Conservation (phyloP, 2,797 vertebrate species). For the Buceros bicornis region DNA sequence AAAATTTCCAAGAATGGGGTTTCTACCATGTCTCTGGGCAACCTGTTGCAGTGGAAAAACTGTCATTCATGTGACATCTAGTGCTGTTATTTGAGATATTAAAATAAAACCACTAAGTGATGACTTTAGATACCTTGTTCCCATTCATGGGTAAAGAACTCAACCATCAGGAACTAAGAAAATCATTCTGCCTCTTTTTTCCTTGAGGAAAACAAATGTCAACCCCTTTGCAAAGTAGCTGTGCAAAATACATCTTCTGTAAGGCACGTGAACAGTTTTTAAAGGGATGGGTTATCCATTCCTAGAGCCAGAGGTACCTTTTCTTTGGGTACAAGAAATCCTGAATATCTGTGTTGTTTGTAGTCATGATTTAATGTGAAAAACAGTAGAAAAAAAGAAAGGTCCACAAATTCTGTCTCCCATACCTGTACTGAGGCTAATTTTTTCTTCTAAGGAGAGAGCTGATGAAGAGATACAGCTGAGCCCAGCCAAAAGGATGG, state of each 20-base stretch:
- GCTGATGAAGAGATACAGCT: neutral
- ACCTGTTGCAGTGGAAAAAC: neutral
- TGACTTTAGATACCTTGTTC: neutral
- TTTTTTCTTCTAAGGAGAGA: neutral
- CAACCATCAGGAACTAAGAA: neutral
- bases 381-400: neutral
- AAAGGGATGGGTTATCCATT: neutral
- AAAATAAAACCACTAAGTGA: no score
- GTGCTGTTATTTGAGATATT: neutral
- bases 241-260: neutral
- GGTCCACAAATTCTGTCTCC: neutral
- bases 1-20: neutral
- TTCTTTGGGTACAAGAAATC: neutral
- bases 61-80: neutral
- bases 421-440: neutral
- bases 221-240: neutral
- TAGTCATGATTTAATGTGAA: neutral
- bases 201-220: neutral
- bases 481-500: neutral
- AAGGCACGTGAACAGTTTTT: neutral
- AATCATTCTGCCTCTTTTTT: neutral
- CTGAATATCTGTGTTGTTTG: neutral
- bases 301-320: neutral
- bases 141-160: neutral
- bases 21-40: neutral